Percentiles rank a stretch among this genome's conserved stretches.
These are phyloP conservation scores for Eidolon dupreanum DNA, from an alignment of 2,797 vertebrate species.

Conservation along the genomic window DNA sequence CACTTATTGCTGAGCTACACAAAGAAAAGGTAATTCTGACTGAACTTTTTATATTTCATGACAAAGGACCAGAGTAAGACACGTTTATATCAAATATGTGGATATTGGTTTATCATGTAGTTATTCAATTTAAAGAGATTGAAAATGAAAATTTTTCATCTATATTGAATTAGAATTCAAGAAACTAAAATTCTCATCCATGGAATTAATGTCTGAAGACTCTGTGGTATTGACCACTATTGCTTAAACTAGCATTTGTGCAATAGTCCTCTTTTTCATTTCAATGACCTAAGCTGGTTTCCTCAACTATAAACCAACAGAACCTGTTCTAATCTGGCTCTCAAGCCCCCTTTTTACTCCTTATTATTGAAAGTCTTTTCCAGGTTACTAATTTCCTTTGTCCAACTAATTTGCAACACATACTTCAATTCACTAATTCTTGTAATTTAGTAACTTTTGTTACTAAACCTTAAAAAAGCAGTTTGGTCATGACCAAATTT, in stretches of 20 bases:
- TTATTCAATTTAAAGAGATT: neutral
- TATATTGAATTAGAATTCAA: neutral
- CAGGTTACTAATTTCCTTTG: neutral
- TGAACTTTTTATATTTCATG: neutral
- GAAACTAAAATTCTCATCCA: neutral
- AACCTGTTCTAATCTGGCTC: neutral
- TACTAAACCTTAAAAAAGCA: neutral
- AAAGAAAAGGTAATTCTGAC: neutral
- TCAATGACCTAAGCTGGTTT: neutral
- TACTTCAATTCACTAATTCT: neutral
- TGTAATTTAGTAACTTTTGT: too few species aligned
- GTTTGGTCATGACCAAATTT: neutral
- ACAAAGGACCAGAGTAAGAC: neutral
- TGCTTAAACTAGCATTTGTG: neutral
- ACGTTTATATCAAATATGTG: neutral
- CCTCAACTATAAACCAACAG: neutral
- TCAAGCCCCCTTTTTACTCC: neutral
- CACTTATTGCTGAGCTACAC: neutral
- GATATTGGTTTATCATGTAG: neutral
- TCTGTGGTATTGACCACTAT: rapidly evolving
- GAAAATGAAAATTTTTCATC: neutral
- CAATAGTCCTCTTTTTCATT: neutral
- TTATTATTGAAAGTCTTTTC: neutral
- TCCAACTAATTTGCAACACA: neutral
- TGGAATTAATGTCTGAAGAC: neutral